Base-by-base conservation (phyloP, 2,888 invertebrate species). In the Suillia variegata region DNA sequence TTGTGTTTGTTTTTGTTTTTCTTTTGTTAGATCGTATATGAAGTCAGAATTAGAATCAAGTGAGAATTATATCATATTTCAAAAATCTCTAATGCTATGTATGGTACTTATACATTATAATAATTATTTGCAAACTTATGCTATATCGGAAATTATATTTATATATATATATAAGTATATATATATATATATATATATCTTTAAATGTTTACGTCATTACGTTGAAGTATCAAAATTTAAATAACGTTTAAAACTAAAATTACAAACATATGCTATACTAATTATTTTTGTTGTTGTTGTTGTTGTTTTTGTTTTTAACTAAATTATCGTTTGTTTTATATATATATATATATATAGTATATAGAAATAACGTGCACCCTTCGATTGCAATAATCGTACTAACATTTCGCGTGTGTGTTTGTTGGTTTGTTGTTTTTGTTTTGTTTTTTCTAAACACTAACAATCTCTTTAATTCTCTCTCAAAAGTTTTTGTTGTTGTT, bases 401-500 rank as follows among this genome's bases (percentile, higher is more conserved):
- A 20, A 45, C 45, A 45, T 45, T 45, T 45, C 45, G 45, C 45
- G 20, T 45, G 45, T 45, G 18, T 45, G 20, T 45, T 6, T 45
- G 38, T 38, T 8, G 6, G 38, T 38, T 38, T 38, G 38, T n/a
- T 13, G n/a, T 38, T 38, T 38, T 38, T 13, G 15, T n/a, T n/a
- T n/a, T 38, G 6, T 45, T 18, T 5, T 20, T 45, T 17, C 20
- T 45, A 45, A 45, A 38, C 8, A 18, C 45, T 45, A 45, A 45
- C 45, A 45, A 45, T 45, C 45, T 45, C 45, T 45, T 45, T 45
- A 45, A 45, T 45, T 45, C 45, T 45, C 45, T 45, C 45, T 45
- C 45, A 38, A 38, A 38, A 38, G 15, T 38, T 38, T 38, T 26
- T 26, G 10, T 26, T 26, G 4, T 38, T n/a, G 6, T n/a, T 38